phyloP scores from a whole-genome alignment of 2,797 vertebrate species.

The Notolepis coatsorum region DNA sequence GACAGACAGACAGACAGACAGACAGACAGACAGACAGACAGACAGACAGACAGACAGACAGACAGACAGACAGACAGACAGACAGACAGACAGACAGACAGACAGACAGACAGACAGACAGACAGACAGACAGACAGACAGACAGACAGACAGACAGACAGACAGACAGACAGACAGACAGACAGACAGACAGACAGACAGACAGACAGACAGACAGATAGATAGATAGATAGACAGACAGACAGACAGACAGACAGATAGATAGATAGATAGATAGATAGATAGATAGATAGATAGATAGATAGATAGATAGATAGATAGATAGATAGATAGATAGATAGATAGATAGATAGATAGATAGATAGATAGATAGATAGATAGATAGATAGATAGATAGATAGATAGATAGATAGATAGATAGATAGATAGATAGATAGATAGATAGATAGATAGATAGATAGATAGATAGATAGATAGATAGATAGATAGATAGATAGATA shows the following conservation, averaged over 20 bases:
- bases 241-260: conserved; percentile 35
- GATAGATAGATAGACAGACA: conserved; percentile 22
- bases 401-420: conserved; percentile 34
- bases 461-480: conserved; percentile 11
- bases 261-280: too few species aligned
- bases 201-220: conserved; percentile 15
- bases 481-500: conserved; percentile 33
- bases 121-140: conserved; percentile 11
- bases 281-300: too few species aligned
- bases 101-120: too few species aligned
- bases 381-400: conserved; percentile 13
- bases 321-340: conserved; percentile 39
- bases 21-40: too few species aligned
- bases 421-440: too few species aligned
- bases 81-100: too few species aligned
- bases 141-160: conserved; percentile 37
- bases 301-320: conserved; percentile 13
- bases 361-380: too few species aligned
- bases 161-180: conserved; percentile 26
- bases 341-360: too few species aligned
- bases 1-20: too few species aligned
- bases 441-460: too few species aligned
- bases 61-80: conserved; percentile 34
- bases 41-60: conserved; percentile 13
- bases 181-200: too few species aligned